A percentile compares a stretch with the other conserved stretches of the same genome.
Evolutionary conservation across 2,888 invertebrate species (phyloP).

Genomic region (Netelia fuscicornis): DNA sequence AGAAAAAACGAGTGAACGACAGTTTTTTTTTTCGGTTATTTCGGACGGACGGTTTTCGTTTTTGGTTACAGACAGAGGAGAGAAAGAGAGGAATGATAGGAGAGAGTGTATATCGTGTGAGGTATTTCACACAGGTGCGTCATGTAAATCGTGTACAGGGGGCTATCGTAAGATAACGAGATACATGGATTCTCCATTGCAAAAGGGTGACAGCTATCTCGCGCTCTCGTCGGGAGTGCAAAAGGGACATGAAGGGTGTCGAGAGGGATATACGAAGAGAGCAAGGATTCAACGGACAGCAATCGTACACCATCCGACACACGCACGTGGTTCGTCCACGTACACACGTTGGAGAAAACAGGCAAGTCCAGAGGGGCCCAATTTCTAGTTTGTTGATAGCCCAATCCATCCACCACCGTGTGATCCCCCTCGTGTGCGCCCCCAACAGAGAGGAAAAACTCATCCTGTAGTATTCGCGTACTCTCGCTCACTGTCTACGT

Average conservation of each 20-base stretch:
- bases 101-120: slow-evolving; percentile 10
- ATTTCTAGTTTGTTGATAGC: slow-evolving; percentile 68
- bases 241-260: slow-evolving; percentile 57
- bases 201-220: slow-evolving; percentile 51
- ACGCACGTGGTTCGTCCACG: neutral
- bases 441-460: slow-evolving; percentile 52
- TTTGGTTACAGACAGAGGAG: neutral
- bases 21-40: slow-evolving; percentile 37
- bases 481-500: neutral
- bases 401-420: slow-evolving; percentile 61
- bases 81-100: neutral
- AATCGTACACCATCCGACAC: slow-evolving; percentile 32
- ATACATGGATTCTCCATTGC: slow-evolving; percentile 68
- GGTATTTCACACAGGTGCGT: slow-evolving; percentile 53
- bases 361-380: slow-evolving; percentile 63
- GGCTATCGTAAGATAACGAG: slow-evolving; percentile 67
- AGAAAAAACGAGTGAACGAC: slow-evolving; percentile 20
- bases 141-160: slow-evolving; percentile 53
- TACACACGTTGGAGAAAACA: slow-evolving; percentile 40
- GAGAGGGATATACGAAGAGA: slow-evolving; percentile 45
- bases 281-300: slow-evolving; percentile 59
- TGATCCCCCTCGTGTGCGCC: slow-evolving; percentile 37
- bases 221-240: slow-evolving; percentile 1
- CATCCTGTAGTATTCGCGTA: slow-evolving; percentile 43
- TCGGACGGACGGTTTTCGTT: slow-evolving; percentile 52